Percentiles rank a stretch among this genome's conserved stretches.
Evolutionary conservation across 2,888 invertebrate genomes (phyloP).

Genomic region (Papilio demoleus): DNA sequence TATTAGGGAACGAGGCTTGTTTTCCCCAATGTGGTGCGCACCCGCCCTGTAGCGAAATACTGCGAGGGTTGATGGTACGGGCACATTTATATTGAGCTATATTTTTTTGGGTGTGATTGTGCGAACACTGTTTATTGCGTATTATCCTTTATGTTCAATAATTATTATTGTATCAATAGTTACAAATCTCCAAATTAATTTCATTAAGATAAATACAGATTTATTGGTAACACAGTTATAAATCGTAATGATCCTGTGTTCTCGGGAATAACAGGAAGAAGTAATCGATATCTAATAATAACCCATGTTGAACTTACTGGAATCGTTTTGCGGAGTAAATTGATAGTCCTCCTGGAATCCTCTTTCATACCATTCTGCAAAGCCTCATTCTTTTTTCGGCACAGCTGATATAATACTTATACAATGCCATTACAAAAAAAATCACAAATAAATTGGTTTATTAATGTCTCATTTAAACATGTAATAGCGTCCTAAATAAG

Average conservation of each 20-base stretch:
- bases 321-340: conserved; percentile 16
- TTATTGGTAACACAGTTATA: no score
- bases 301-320: conserved; percentile 1
- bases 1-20: conserved; percentile 47
- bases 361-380: neutral
- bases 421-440: no score
- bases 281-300: conserved; percentile 19
- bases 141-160: conserved; percentile 48
- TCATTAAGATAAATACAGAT: neutral
- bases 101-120: conserved; percentile 54
- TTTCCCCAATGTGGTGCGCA: conserved; percentile 54
- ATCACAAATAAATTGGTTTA: no score
- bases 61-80: conserved; percentile 66
- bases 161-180: no score
- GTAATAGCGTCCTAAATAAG: no score
- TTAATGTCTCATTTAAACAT: no score
- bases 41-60: conserved; percentile 59
- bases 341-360: conserved; percentile 17
- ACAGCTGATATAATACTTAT: no score
- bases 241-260: no score
- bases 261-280: conserved; percentile 1
- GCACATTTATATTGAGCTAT: conserved; percentile 69
- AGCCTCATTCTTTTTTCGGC: neutral
- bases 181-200: neutral
- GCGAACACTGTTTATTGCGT: conserved; percentile 40